phyloP scores from a whole-genome alignment of 1,140 invertebrate genomes.

The Octopus sinensis region DNA sequence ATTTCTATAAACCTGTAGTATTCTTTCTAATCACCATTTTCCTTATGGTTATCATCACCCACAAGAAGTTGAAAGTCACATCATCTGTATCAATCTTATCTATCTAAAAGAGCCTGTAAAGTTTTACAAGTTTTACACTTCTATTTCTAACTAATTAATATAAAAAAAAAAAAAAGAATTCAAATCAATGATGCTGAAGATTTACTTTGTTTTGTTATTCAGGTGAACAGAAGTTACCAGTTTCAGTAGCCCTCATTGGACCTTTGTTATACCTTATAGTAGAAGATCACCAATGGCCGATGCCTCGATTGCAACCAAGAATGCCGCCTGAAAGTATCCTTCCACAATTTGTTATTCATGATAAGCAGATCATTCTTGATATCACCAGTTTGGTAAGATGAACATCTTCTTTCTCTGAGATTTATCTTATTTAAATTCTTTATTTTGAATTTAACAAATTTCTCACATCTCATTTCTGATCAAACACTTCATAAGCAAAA shows the following conservation, averaged over 20 bases:
- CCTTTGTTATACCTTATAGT: conserved; percentile 37
- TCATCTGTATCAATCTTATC: too few species aligned
- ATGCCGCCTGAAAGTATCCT: conserved; percentile 36
- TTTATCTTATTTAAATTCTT: too few species aligned
- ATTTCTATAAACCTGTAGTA: too few species aligned
- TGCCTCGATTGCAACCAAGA: conserved; percentile 45
- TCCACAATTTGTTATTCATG: conserved; percentile 44
- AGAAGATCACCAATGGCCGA: conserved; percentile 52
- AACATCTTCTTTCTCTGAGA: too few species aligned
- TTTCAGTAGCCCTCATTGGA: conserved; percentile 37
- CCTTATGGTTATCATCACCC: too few species aligned
- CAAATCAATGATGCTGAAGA: background rate
- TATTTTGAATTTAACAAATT: too few species aligned
- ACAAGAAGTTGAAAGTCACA: too few species aligned
- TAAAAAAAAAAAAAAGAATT: background rate
- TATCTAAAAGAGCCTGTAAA: background rate
- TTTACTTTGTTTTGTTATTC: conserved; percentile 10
- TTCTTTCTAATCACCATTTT: too few species aligned
- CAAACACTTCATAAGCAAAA: too few species aligned
- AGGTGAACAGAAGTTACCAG: conserved; percentile 31
- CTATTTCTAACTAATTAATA: background rate
- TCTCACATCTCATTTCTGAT: too few species aligned
- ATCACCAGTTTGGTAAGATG: conserved; percentile 45
- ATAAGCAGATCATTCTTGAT: conserved; percentile 48
- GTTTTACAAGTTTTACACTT: background rate